Percentiles rank a stretch among this genome's conserved stretches.
phyloP scores from a whole-genome alignment of 1,140 invertebrate species.

The Dreissena rostriformis region DNA sequence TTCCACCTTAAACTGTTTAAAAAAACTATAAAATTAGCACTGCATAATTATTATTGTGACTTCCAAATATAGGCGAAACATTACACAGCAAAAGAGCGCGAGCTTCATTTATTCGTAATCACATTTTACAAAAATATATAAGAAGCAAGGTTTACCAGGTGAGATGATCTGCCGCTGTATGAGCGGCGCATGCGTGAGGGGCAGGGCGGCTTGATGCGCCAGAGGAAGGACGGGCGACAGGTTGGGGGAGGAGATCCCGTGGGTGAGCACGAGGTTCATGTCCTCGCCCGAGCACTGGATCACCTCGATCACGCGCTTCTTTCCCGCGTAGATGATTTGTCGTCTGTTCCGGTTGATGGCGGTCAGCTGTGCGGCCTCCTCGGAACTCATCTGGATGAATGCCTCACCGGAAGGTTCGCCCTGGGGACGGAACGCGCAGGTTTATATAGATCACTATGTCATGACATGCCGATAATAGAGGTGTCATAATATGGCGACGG shows the following conservation, averaged over 20 bases:
- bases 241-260: conserved; percentile 86
- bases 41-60: too few species aligned
- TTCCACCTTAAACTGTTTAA: too few species aligned
- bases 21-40: too few species aligned
- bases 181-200: conserved; percentile 64
- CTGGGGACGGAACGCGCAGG: conserved; percentile 81
- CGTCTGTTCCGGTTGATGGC: conserved; percentile 96
- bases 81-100: too few species aligned
- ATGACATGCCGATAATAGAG: too few species aligned
- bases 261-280: conserved; percentile 91
- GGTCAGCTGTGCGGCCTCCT: conserved; percentile 93
- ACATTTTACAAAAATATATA: not conserved
- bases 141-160: conserved; percentile 52
- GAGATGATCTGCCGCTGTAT: conserved; percentile 77
- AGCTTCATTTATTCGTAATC: too few species aligned
- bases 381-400: conserved; percentile 99
- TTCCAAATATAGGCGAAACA: too few species aligned
- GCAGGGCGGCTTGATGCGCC: conserved; percentile 76
- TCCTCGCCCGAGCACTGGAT: conserved; percentile 99
- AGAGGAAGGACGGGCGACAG: conserved; percentile 73
- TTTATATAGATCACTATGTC: too few species aligned
- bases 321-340: conserved; percentile 97
- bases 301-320: conserved; percentile 98
- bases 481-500: too few species aligned
- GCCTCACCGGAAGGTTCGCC: conserved; percentile 99